Percentiles rank a stretch among this genome's conserved stretches.
phyloP scores from a whole-genome alignment of 2,888 invertebrate genomes.

The Anodontia alba region DNA sequence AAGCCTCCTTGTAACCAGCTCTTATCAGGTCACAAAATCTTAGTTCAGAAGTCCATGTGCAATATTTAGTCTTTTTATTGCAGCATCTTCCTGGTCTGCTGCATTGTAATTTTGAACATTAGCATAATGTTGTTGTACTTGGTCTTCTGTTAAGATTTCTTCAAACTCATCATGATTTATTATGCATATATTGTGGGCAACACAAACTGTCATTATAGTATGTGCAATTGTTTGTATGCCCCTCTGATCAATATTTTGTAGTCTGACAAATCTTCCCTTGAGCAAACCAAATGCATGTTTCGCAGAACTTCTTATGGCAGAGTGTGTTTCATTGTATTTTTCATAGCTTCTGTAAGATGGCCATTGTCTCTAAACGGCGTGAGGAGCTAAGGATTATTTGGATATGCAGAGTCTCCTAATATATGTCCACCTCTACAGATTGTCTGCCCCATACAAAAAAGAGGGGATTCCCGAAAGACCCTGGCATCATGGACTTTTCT shows the following conservation, averaged over 20 bases:
- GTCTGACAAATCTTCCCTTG: constrained; percentile 29
- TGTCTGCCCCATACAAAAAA: constrained; percentile 24
- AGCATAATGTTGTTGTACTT: neutral
- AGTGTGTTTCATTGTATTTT: constrained; percentile 19
- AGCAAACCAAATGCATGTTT: constrained; percentile 38
- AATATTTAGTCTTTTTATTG: too few species aligned
- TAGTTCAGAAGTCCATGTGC: too few species aligned
- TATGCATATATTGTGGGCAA: constrained; percentile 31
- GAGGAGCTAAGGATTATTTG: constrained; percentile 29
- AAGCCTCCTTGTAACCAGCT: too few species aligned
- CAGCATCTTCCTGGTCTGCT: too few species aligned
- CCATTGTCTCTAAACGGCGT: constrained; percentile 38
- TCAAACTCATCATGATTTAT: constrained; percentile 29
- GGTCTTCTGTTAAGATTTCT: neutral
- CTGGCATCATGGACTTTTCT: constrained; percentile 32
- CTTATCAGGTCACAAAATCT: too few species aligned
- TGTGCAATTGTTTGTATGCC: neutral
- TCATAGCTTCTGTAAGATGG: constrained; percentile 8
- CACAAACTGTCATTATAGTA: constrained; percentile 9
- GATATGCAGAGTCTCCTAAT: constrained; percentile 36
- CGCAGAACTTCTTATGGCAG: constrained; percentile 14
- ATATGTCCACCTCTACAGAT: constrained; percentile 34
- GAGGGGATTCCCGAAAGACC: constrained; percentile 22
- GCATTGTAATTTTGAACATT: too few species aligned
- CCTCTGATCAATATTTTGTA: constrained; percentile 28